These are phyloP conservation scores for Lomographa bimaculata DNA, from an alignment of 2,888 invertebrate genomes.

Conservation along the genomic window DNA sequence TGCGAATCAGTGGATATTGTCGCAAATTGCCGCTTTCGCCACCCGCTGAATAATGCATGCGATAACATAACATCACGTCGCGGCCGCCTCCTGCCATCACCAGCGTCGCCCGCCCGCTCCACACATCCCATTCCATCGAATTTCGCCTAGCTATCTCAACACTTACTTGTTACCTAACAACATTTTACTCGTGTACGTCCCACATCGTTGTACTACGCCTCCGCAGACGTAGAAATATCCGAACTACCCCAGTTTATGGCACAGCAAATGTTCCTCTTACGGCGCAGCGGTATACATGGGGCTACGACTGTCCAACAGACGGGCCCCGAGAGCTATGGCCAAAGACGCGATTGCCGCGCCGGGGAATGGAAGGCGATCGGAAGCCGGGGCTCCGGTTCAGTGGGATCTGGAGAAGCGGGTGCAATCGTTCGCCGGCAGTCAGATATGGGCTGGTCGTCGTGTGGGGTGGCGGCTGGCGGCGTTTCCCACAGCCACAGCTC, in stretches of 20 bases:
- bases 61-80: constrained; percentile 80
- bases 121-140: constrained; percentile 51
- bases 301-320: too few species aligned
- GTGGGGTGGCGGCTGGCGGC: constrained; percentile 75
- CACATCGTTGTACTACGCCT: constrained; percentile 47
- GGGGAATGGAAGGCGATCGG: constrained; percentile 6
- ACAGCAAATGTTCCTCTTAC: constrained; percentile 24
- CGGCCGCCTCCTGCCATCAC: constrained; percentile 41
- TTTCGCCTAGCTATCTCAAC: constrained; percentile 52
- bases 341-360: constrained; percentile 6
- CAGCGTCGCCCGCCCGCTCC: constrained; percentile 29
- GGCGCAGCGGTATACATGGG: constrained; percentile 1
- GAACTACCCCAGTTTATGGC: constrained; percentile 21
- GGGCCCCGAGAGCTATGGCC: too few species aligned
- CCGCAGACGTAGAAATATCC: constrained; percentile 45
- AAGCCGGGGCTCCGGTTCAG: constrained; percentile 13
- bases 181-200: constrained; percentile 52
- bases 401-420: constrained; percentile 35
- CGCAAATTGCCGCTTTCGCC: constrained; percentile 83
- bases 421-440: constrained; percentile 43
- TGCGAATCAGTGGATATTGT: constrained; percentile 81
- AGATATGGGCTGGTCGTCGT: constrained; percentile 66
- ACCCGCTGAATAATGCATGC: constrained; percentile 81
- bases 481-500: constrained; percentile 83
- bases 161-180: constrained; percentile 58